phyloP scores from a whole-genome alignment of 1,140 invertebrate genomes.

The Trichonephila clavipes region DNA sequence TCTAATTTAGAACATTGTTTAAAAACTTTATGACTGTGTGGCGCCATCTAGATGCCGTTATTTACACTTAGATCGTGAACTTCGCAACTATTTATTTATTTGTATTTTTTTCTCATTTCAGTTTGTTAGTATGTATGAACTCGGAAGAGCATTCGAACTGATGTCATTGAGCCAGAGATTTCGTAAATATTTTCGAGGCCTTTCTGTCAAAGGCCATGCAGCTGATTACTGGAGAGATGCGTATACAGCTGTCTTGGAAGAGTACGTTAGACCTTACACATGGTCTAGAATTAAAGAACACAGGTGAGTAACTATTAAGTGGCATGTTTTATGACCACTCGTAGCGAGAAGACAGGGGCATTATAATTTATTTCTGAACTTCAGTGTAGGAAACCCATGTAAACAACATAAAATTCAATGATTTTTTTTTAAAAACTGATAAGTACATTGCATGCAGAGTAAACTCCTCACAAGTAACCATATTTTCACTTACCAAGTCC shows the following conservation, averaged over 20 bases:
- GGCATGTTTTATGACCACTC: neutral
- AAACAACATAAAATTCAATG: neutral
- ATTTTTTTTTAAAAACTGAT: no score
- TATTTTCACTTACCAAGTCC: no score
- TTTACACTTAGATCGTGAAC: neutral
- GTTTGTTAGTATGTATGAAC: constrained; percentile 86
- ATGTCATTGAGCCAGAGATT: constrained; percentile 87
- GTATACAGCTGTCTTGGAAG: constrained; percentile 87
- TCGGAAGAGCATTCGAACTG: constrained; percentile 86
- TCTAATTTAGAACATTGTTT: no score
- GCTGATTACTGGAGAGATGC: constrained; percentile 90
- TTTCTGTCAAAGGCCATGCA: constrained; percentile 81
- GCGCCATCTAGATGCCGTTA: neutral
- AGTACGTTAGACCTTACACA: constrained; percentile 87
- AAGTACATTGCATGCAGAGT: no score
- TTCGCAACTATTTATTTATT: no score
- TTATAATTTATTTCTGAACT: neutral
- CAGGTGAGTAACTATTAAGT: constrained; percentile 80
- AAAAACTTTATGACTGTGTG: neutral
- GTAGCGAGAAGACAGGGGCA: neutral
- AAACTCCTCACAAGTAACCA: no score
- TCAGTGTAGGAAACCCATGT: neutral
- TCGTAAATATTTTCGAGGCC: constrained; percentile 82
- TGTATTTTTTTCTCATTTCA: constrained; percentile 77
- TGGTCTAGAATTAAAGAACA: constrained; percentile 88